Evolutionary conservation across 2,797 vertebrate species (phyloP), one percentile per base, ranked within the genome.

Genomic region (Thunnus albacares): DNA sequence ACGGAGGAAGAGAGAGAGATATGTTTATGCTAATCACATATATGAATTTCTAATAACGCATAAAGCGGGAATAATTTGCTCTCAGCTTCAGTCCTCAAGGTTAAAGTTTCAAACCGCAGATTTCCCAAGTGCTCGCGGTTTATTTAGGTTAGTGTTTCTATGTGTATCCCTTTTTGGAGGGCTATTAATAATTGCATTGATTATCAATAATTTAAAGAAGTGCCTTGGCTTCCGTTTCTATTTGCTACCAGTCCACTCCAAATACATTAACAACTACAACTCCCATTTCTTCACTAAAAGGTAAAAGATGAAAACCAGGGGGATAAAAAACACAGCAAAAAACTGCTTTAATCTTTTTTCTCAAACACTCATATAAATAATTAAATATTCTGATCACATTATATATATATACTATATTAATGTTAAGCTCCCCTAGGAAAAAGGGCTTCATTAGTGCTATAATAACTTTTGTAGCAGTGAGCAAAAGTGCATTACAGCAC

Each of bases 191-290:
- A 80, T 85, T 80, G 13, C 8, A 68, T 64, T 57, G 41, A 49
- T 33, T 9, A 79, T 91, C 38, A 86, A 90, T 86, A 75, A 88
- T 89, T 86, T 24, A 90, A 41, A 68, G 41, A 22, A 69, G 59
- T 76, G 51, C 18, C n/a, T 38, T 17, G 6, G 52, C 65, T 75
- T 71, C 33, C 14, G 1, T 17, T 63, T 66, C 7, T 53, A 22
- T 65, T 58, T 68, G 49, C 5, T 20, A 53, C 15, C 41, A 61
- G 26, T 35, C 51, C 17, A 15, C 24, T 65, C 53, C 53, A 22
- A 9, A 28, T 49, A 43, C 24, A 24, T 43, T 35, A 51, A 30
- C 6, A 53, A 33, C 15, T 57, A 13, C 35, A 51, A 43, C 11
- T 17, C 2, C 13, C 12, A 51, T 43, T 41, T 8, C 17, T 30